Percentiles rank a stretch among this genome's conserved stretches.
Conservation (phyloP, 2,888 invertebrate genomes). For the Rhopalosiphum nymphaeae region DNA sequence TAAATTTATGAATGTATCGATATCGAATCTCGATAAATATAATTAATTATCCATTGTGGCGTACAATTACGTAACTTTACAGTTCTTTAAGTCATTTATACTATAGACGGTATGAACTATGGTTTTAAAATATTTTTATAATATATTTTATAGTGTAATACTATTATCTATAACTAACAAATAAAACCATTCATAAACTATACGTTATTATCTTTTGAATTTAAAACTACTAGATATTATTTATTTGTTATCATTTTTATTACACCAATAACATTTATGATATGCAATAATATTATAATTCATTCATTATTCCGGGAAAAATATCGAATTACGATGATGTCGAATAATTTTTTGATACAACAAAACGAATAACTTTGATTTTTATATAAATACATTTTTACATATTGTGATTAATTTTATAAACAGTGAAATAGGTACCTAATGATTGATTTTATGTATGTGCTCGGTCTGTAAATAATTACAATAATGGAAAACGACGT, state of each 20-base stretch:
- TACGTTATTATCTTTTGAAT: neutral
- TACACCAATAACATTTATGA: neutral
- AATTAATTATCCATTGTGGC: neutral
- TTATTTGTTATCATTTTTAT: neutral
- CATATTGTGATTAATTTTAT: neutral
- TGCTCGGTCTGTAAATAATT: neutral
- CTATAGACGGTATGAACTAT: neutral
- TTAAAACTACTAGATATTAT: neutral
- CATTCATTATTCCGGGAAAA: neutral
- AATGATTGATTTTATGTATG: neutral
- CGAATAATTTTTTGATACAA: neutral
- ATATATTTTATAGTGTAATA: neutral
- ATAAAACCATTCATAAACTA: constrained; percentile 1
- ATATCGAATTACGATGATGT: neutral
- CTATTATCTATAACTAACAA: neutral
- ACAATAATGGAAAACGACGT: neutral
- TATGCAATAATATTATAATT: neutral
- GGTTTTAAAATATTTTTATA: neutral
- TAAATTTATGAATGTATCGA: neutral
- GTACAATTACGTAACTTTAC: neutral
- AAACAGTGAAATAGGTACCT: neutral
- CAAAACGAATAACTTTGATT: neutral
- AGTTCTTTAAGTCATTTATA: neutral
- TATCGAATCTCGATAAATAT: neutral
- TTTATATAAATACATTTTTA: neutral